Conservation (phyloP, 2,797 vertebrate species). For the Brachyrhaphis roseni region DNA sequence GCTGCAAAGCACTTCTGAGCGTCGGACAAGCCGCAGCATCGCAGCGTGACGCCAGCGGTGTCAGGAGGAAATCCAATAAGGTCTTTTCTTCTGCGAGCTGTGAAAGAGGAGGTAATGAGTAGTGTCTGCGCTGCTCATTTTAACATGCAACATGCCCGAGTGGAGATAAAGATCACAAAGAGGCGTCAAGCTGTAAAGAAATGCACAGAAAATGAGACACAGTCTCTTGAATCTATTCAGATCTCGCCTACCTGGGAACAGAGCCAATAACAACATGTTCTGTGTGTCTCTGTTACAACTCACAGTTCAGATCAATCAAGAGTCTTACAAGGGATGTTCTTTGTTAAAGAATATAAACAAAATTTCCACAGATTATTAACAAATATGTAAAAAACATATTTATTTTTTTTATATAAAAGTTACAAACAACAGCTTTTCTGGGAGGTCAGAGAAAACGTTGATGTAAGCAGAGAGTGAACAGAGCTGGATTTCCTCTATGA, state of each 20-base stretch:
- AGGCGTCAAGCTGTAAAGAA: constrained; percentile 8
- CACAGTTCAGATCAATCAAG: constrained; percentile 62
- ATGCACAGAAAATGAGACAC: constrained; percentile 3
- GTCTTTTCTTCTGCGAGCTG: constrained; percentile 17
- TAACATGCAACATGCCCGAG: constrained; percentile 24
- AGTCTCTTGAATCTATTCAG: constrained; percentile 16
- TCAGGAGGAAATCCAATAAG: constrained; percentile 55
- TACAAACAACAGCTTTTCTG: neutral
- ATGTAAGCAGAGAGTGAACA: neutral
- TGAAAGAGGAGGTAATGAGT: constrained; percentile 49
- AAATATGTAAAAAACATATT: no score
- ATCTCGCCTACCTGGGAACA: constrained; percentile 21
- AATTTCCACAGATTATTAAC: no score
- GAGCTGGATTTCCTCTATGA: neutral
- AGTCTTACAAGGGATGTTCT: constrained; percentile 33
- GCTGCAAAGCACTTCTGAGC: constrained; percentile 40
- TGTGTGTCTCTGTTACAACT: constrained; percentile 37
- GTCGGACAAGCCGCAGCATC: constrained; percentile 29
- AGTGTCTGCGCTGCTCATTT: constrained; percentile 17
- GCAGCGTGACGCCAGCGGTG: constrained; percentile 31
- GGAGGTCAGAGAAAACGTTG: neutral
- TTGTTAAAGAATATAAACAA: constrained; percentile 17
- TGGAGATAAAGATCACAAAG: constrained; percentile 23
- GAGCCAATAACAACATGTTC: constrained; percentile 48
- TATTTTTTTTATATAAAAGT: no score